These are phyloP conservation scores for Pimephales promelas DNA, from an alignment of 2,113 vertebrate genomes.

Conservation along the genomic window DNA sequence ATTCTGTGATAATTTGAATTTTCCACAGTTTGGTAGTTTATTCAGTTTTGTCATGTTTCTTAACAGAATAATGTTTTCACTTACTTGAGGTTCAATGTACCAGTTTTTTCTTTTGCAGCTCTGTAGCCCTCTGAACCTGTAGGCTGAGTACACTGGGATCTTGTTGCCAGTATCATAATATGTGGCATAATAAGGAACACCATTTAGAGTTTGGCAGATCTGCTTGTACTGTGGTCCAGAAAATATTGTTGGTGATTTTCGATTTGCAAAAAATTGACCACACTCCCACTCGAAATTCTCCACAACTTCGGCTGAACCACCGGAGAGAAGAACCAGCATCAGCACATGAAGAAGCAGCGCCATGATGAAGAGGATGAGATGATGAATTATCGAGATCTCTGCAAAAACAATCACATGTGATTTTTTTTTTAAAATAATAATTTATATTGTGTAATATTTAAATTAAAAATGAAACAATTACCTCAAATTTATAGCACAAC, in stretches of 20 bases:
- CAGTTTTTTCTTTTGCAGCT: accelerated
- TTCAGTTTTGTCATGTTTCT: too few relatives aligned
- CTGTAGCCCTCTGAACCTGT: not conserved
- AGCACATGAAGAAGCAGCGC: not conserved
- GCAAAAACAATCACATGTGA: not conserved
- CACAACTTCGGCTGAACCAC: not conserved
- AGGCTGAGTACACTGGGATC: constrained; percentile 47
- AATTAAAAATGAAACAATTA: too few relatives aligned
- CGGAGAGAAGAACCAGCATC: not conserved
- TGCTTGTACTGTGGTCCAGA: accelerated
- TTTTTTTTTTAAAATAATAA: not conserved
- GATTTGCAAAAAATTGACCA: not conserved
- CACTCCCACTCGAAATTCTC: not conserved
- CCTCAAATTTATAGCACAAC: too few relatives aligned
- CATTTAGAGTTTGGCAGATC: constrained; percentile 17
- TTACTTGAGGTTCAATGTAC: constrained; percentile 43
- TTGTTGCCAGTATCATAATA: not conserved
- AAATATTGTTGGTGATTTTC: not conserved
- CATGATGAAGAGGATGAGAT: constrained; percentile 12
- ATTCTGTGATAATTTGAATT: too few relatives aligned
- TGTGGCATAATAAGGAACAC: not conserved
- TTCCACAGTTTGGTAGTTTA: too few relatives aligned
- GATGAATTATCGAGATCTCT: not conserved
- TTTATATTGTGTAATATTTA: not conserved
- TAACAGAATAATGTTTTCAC: too few relatives aligned